Evolutionary conservation across 2,888 invertebrate genomes (phyloP).

Genomic region (Meandrusa payeni): DNA sequence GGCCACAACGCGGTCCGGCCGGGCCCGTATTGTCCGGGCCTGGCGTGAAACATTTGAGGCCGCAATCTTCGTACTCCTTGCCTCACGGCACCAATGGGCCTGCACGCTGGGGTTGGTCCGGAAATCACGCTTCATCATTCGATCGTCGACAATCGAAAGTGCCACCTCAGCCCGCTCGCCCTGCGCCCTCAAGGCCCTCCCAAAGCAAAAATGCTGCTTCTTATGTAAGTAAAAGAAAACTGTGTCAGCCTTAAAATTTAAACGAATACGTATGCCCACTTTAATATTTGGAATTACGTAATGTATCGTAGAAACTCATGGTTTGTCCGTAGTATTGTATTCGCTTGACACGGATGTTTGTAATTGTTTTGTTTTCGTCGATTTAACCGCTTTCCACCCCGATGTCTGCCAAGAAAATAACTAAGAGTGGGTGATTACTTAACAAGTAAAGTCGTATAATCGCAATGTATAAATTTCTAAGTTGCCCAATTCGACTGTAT

Average conservation of each 20-base stretch:
- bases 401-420: no score
- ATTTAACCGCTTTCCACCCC: no score
- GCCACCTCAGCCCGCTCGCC: conserved; percentile 68
- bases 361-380: no score
- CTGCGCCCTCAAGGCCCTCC: conserved; percentile 62
- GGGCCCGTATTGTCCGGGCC: conserved; percentile 65
- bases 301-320: neutral
- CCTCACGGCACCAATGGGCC: conserved; percentile 79
- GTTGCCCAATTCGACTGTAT: conserved; percentile 21
- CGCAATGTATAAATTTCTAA: neutral
- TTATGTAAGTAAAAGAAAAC: conserved; percentile 20
- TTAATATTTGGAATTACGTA: conserved; percentile 1
- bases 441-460: no score
- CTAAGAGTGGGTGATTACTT: no score
- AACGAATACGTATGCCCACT: no score
- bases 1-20: conserved; percentile 56
- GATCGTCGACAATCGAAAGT: conserved; percentile 72
- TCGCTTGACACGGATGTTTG: no score
- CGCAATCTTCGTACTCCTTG: conserved; percentile 76
- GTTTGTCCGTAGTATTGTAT: neutral
- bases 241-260: no score
- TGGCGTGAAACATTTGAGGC: conserved; percentile 58
- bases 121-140: conserved; percentile 75
- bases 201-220: conserved; percentile 55
- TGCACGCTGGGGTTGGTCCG: conserved; percentile 78